A percentile compares a stretch with the other conserved stretches of the same genome.
Evolutionary conservation across 2,888 invertebrate genomes (phyloP).

Genomic region (Aphidoletes aphidimyza): DNA sequence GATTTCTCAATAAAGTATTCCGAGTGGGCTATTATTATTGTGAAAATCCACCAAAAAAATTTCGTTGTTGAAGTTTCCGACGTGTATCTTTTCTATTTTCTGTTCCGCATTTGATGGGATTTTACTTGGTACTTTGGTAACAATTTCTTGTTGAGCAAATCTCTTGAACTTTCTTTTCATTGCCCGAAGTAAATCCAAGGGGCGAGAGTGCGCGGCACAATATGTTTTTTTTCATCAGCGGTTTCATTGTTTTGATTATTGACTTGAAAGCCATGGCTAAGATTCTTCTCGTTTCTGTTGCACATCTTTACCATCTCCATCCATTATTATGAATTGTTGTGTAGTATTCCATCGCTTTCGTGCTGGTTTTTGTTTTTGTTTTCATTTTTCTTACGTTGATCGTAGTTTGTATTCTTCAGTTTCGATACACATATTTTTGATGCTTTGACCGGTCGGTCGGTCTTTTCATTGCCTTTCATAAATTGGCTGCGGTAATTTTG

Average conservation of each 20-base stretch:
- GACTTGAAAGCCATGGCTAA: not conserved
- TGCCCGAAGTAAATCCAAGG: not conserved
- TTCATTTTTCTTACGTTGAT: not conserved
- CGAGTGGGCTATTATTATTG: no score
- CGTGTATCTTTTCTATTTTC: no score
- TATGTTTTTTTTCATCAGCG: not conserved
- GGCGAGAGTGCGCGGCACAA: not conserved
- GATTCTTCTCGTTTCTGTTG: not conserved
- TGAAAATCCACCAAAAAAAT: no score
- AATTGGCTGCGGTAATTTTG: not conserved
- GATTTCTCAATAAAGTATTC: no score
- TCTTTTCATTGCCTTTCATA: not conserved
- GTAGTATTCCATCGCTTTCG: no score
- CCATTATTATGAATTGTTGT: constrained; percentile 29
- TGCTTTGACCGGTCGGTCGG: constrained; percentile 4
- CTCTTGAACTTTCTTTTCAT: constrained; percentile 20
- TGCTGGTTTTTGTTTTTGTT: no score
- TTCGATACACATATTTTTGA: no score
- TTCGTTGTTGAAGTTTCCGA: no score
- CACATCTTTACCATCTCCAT: constrained; percentile 30
- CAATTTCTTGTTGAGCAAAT: no score
- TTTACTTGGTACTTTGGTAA: no score
- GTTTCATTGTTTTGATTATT: not conserved
- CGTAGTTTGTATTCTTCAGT: not conserved
- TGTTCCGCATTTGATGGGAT: no score